Conservation (phyloP, 2,113 vertebrate genomes). For the Cygnus atratus region DNA sequence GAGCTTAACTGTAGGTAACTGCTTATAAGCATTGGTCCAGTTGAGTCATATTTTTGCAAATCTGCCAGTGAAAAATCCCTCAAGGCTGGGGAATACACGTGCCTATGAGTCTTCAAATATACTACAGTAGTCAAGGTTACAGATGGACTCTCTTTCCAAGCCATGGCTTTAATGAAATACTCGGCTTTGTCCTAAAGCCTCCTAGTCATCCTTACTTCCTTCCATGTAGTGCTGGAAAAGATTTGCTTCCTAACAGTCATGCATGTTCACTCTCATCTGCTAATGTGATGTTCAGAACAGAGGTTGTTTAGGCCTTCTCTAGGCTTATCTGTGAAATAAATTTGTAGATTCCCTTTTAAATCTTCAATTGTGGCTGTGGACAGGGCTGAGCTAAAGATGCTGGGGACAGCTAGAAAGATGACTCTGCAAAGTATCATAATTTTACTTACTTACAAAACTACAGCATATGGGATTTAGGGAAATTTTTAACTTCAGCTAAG, state of each 20-base stretch:
- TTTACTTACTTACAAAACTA: not conserved
- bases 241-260: not conserved
- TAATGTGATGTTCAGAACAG: not conserved
- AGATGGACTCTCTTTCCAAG: not conserved
- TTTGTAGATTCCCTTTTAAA: not conserved
- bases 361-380: not conserved
- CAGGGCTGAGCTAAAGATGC: not conserved
- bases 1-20: not conserved
- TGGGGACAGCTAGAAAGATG: not conserved
- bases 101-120: not conserved
- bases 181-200: not conserved
- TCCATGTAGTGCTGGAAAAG: not conserved
- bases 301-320: not conserved
- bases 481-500: not conserved
- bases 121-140: not conserved
- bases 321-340: not conserved
- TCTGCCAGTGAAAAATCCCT: not conserved
- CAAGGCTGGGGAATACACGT: fast-evolving
- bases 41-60: not conserved
- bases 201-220: not conserved
- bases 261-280: not conserved
- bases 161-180: not conserved
- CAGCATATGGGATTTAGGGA: not conserved
- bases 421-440: no score
- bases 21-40: not conserved